phyloP scores from a whole-genome alignment of 2,888 invertebrate genomes.

The Tenthredo mesomela region DNA sequence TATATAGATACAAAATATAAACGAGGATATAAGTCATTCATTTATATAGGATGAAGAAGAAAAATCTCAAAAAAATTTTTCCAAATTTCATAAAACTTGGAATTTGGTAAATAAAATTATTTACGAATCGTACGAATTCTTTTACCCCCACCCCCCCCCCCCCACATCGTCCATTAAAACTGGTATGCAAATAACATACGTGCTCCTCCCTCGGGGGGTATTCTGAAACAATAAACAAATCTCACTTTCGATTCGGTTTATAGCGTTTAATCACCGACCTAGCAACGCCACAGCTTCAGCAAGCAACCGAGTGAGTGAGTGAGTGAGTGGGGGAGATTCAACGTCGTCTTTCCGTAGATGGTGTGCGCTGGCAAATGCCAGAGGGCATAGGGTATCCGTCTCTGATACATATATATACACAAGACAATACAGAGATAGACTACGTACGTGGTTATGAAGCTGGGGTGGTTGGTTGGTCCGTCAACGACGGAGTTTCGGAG shows the following conservation, averaged over 20 bases:
- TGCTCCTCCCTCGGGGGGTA: neutral
- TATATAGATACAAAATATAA: too few species aligned
- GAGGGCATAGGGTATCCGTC: conserved; percentile 17
- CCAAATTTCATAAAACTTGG: neutral
- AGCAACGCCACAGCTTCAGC: conserved; percentile 13
- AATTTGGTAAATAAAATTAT: neutral
- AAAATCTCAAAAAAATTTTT: neutral
- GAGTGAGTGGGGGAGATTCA: neutral
- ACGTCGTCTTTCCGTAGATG: conserved; percentile 26
- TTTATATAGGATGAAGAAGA: too few species aligned
- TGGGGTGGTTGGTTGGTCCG: neutral
- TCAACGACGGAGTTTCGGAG: conserved; percentile 13
- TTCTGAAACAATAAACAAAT: conserved; percentile 42
- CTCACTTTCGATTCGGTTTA: conserved; percentile 16
- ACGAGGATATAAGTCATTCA: too few species aligned
- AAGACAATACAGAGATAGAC: neutral
- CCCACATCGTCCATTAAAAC: neutral
- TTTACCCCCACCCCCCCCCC: too few species aligned
- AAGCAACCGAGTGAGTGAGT: neutral
- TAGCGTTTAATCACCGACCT: conserved; percentile 44
- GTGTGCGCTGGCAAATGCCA: conserved; percentile 27
- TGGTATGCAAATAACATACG: conserved; percentile 27
- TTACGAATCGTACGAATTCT: neutral
- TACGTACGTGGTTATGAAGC: neutral
- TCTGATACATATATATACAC: neutral